Evolutionary conservation across 2,113 vertebrate genomes (phyloP).

Genomic region (Sapayoa aenigma): DNA sequence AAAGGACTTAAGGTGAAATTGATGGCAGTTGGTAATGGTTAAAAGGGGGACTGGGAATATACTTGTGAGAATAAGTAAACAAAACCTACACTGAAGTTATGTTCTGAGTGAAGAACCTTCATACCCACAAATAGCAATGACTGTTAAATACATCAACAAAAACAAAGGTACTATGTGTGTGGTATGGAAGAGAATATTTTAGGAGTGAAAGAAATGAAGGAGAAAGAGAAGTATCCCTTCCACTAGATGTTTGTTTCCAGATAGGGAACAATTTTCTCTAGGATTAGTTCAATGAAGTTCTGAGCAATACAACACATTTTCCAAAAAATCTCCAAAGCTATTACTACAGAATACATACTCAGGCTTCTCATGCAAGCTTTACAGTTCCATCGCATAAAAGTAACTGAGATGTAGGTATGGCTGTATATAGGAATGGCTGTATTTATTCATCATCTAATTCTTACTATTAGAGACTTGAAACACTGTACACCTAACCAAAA

Average conservation of each 20-base stretch:
- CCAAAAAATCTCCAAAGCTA: background rate
- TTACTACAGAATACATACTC: background rate
- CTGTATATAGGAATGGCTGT: background rate
- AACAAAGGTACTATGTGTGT: fast-evolving
- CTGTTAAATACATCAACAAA: background rate
- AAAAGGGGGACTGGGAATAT: background rate
- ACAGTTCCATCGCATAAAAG: background rate
- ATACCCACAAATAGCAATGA: background rate
- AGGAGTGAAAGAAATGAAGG: background rate
- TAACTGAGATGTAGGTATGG: background rate
- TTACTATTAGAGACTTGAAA: background rate
- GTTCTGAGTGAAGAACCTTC: background rate
- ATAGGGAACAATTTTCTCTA: background rate
- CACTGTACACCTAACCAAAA: background rate
- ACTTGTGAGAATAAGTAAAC: background rate
- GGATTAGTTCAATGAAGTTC: background rate
- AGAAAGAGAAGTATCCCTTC: background rate
- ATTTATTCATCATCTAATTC: background rate
- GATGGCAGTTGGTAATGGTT: background rate
- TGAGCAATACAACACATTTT: background rate
- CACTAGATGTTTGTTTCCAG: background rate
- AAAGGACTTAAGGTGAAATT: background rate
- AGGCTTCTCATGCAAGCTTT: background rate
- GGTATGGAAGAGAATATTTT: background rate
- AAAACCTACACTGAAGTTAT: background rate